These are phyloP conservation scores for Cheumatopsyche charites DNA, from an alignment of 1,140 invertebrate species.

Conservation along the genomic window DNA sequence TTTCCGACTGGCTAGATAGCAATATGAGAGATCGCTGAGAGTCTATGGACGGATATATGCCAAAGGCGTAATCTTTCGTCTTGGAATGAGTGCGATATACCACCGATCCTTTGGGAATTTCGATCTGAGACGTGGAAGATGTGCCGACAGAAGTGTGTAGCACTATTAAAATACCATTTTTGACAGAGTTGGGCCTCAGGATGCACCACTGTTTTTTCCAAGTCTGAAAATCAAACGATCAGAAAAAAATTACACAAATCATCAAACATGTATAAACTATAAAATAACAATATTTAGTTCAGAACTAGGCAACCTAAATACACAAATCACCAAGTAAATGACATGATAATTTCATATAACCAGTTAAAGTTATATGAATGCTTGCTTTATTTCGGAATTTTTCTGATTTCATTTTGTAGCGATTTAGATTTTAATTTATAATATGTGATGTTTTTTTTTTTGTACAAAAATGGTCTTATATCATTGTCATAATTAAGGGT, in stretches of 20 bases:
- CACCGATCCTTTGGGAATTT: slow-evolving; percentile 38
- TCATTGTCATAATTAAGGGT: no score
- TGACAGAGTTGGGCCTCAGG: slow-evolving; percentile 39
- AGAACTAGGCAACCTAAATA: neutral
- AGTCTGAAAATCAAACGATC: slow-evolving; percentile 35
- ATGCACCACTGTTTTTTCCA: slow-evolving; percentile 48
- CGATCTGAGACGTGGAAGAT: slow-evolving; percentile 42
- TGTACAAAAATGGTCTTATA: no score
- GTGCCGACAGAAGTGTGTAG: slow-evolving; percentile 41
- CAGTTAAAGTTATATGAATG: no score
- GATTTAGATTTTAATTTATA: no score
- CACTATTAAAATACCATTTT: slow-evolving; percentile 39
- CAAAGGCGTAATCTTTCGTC: slow-evolving; percentile 42
- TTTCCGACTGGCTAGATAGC: slow-evolving; percentile 44
- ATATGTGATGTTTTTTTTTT: no score
- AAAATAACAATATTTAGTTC: neutral
- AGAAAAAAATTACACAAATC: slow-evolving; percentile 7
- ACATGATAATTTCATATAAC: no score
- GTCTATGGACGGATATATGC: slow-evolving; percentile 37
- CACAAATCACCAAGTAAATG: no score
- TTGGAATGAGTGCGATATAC: slow-evolving; percentile 40
- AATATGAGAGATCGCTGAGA: slow-evolving; percentile 33
- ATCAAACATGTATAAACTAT: neutral
- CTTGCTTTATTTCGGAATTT: no score
- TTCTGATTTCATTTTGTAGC: no score